Percentiles rank a stretch among this genome's conserved stretches.
Conservation (phyloP, 1,140 invertebrate genomes). For the Glomeris maerens region DNA sequence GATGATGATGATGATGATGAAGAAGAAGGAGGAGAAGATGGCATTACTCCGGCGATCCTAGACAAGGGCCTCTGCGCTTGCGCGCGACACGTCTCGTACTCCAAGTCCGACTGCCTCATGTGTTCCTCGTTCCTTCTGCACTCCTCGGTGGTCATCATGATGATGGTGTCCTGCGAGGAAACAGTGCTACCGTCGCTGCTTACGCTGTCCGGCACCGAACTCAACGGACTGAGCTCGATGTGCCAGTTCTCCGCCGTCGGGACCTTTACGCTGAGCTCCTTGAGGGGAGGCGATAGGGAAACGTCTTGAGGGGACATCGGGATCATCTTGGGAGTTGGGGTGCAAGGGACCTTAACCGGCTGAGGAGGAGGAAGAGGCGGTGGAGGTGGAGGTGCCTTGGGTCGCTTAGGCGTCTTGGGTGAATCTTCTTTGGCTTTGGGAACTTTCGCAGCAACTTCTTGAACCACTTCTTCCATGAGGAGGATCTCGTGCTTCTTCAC, state of each 20-base stretch:
- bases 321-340: not conserved
- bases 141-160: slow-evolving; percentile 26
- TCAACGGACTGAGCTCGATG: slow-evolving; percentile 5
- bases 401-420: not conserved
- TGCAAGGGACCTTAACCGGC: not conserved
- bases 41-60: slow-evolving; percentile 29
- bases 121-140: slow-evolving; percentile 20
- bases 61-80: slow-evolving; percentile 12
- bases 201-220: slow-evolving; percentile 6
- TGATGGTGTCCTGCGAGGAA: slow-evolving; percentile 25
- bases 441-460: not conserved
- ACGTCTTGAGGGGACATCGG: not conserved
- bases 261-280: not conserved
- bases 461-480: not conserved
- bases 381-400: not conserved
- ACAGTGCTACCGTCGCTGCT: slow-evolving; percentile 16
- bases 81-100: not conserved
- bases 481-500: not conserved
- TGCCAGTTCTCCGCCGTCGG: not conserved
- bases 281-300: not conserved
- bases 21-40: slow-evolving; percentile 6
- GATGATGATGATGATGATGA: slow-evolving; percentile 7
- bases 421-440: not conserved
- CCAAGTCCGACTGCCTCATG: slow-evolving; percentile 16
- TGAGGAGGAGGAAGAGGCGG: not conserved